Percentiles rank a stretch among this genome's conserved stretches.
Conservation (phyloP, 1,140 invertebrate species). For the Hylyphantes graminicola region DNA sequence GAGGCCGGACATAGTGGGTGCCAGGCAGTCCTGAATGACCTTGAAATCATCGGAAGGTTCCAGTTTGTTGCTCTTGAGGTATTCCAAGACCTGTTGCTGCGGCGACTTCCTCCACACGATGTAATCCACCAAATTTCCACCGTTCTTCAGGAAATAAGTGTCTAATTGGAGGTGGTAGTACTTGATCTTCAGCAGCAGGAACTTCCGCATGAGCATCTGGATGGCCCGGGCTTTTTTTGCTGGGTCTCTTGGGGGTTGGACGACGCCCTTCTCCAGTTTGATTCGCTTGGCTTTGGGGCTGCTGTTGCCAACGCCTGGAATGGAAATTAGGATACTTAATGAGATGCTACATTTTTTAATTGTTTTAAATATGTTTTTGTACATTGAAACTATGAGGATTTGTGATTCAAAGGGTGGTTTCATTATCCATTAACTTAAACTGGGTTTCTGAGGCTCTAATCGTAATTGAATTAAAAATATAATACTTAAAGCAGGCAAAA, state of each 20-base stretch:
- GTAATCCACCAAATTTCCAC: constrained; percentile 89
- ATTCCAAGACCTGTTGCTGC: constrained; percentile 78
- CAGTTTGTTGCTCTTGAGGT: constrained; percentile 79
- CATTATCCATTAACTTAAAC: too few species aligned
- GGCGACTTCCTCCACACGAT: constrained; percentile 83
- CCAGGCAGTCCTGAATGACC: constrained; percentile 22
- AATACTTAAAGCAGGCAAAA: too few species aligned
- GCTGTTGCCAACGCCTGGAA: constrained; percentile 19
- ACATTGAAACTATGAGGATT: too few species aligned
- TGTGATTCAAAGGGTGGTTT: too few species aligned
- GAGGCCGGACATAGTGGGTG: constrained; percentile 6
- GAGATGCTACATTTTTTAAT: too few species aligned
- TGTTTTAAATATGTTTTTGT: too few species aligned
- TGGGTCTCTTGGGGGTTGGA: constrained; percentile 64
- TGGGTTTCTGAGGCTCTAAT: too few species aligned
- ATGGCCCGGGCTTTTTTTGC: constrained; percentile 65
- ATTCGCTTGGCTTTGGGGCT: constrained; percentile 65
- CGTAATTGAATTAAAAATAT: too few species aligned
- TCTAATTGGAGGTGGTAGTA: constrained; percentile 86
- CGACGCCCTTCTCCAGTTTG: constrained; percentile 67
- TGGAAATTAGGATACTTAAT: too few species aligned
- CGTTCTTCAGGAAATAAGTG: constrained; percentile 84
- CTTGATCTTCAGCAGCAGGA: constrained; percentile 67
- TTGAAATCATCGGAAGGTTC: constrained; percentile 77
- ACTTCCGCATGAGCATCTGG: constrained; percentile 64